Evolutionary conservation across 2,113 vertebrate species (phyloP).

Genomic region (Paedocypris sp.): DNA sequence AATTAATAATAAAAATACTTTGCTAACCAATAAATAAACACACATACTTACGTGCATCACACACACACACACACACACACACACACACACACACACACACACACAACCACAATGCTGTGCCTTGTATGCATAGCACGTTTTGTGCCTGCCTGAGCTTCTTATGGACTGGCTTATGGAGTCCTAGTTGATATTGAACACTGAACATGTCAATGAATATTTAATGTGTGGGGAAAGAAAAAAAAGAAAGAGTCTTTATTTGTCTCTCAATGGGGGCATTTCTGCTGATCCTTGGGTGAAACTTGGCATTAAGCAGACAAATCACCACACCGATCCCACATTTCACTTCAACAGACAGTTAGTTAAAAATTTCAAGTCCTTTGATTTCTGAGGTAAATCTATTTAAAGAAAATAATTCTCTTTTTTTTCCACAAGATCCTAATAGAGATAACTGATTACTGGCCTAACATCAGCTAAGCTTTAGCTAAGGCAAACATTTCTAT

Average conservation of each 20-base stretch:
- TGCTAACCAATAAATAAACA: too few species aligned
- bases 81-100: background rate
- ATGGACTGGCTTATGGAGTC: conserved; percentile 23
- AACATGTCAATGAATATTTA: conserved; percentile 30
- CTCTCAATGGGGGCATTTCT: background rate
- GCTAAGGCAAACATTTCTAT: too few species aligned
- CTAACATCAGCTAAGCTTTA: too few species aligned
- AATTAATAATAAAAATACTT: too few species aligned
- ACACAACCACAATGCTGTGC: background rate
- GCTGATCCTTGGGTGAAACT: background rate
- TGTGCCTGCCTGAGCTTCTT: conserved; percentile 3
- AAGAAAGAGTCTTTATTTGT: too few species aligned
- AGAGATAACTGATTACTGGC: too few species aligned
- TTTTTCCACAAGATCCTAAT: too few species aligned
- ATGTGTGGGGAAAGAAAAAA: background rate
- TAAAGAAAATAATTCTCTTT: background rate
- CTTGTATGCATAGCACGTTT: background rate
- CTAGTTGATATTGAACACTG: conserved; percentile 1
- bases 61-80: too few species aligned
- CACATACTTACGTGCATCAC: too few species aligned
- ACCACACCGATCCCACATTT: background rate
- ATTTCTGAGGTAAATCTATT: background rate
- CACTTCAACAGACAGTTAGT: background rate
- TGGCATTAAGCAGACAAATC: background rate
- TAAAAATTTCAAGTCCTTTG: background rate